Evolutionary conservation across 1,140 invertebrate species (phyloP).

Genomic region (Drosophila subpulchrella): DNA sequence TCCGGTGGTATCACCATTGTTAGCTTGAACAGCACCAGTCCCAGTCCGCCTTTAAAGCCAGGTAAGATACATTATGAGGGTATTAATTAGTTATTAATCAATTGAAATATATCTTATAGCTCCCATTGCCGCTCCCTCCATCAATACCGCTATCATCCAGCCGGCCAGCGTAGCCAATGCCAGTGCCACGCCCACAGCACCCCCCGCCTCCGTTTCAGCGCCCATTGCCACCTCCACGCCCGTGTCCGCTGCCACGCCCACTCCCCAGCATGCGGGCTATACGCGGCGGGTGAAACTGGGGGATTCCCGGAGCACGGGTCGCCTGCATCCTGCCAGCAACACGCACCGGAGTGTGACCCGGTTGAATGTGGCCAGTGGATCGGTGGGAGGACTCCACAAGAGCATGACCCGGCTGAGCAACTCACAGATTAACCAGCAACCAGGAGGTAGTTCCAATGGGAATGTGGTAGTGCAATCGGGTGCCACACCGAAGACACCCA

Average conservation of each 20-base stretch:
- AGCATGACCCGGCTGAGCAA: slow-evolving; percentile 92
- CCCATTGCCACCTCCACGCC: slow-evolving; percentile 53
- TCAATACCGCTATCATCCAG: slow-evolving; percentile 35
- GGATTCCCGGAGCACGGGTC: slow-evolving; percentile 89
- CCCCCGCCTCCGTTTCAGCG: slow-evolving; percentile 16
- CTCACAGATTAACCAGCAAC: slow-evolving; percentile 87
- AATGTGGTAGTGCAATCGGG: slow-evolving; percentile 76
- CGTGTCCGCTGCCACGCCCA: slow-evolving; percentile 35
- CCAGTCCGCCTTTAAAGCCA: slow-evolving; percentile 48
- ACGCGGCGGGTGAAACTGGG: slow-evolving; percentile 88
- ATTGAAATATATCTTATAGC: not conserved
- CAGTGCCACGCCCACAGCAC: slow-evolving; percentile 26
- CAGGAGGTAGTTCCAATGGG: slow-evolving; percentile 73
- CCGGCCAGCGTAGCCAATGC: slow-evolving; percentile 19
- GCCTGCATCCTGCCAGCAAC: slow-evolving; percentile 88
- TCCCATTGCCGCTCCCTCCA: slow-evolving; percentile 32
- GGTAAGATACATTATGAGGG: slow-evolving; percentile 7
- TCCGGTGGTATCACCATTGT: slow-evolving; percentile 91
- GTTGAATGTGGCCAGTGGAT: slow-evolving; percentile 89
- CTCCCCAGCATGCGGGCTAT: slow-evolving; percentile 85
- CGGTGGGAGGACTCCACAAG: slow-evolving; percentile 91
- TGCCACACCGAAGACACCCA: slow-evolving; percentile 68
- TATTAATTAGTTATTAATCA: not conserved
- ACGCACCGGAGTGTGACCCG: slow-evolving; percentile 90
- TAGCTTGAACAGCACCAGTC: slow-evolving; percentile 86